These are phyloP conservation scores for Diarsia mendica DNA, from an alignment of 2,888 invertebrate genomes.

Conservation along the genomic window DNA sequence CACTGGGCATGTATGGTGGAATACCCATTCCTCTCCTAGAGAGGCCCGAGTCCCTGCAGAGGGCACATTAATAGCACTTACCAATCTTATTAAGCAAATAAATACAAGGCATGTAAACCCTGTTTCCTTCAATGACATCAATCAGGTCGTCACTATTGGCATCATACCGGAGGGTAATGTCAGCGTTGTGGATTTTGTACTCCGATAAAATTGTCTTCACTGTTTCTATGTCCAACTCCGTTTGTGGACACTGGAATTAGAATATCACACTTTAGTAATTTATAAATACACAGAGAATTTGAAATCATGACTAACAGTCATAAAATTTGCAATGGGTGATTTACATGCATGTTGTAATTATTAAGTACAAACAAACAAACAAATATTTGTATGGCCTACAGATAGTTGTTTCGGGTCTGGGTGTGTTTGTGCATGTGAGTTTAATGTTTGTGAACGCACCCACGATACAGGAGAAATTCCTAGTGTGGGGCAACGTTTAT, in stretches of 20 bases:
- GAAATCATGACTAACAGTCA: not conserved
- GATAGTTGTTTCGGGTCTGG: too few species aligned
- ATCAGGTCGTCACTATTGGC: constrained; percentile 99
- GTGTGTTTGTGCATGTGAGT: too few species aligned
- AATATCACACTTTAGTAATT: not conserved
- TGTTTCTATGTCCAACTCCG: constrained; percentile 97
- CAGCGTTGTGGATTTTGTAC: constrained; percentile 99
- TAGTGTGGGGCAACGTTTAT: too few species aligned
- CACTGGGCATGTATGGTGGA: too few species aligned
- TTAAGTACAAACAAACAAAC: too few species aligned
- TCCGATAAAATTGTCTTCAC: constrained; percentile 99
- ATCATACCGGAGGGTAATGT: constrained; percentile 98
- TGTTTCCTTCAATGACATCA: constrained; percentile 99
- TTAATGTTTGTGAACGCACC: too few species aligned
- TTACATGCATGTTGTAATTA: too few species aligned
- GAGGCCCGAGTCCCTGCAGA: too few species aligned
- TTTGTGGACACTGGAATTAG: constrained; percentile 93
- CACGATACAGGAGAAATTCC: too few species aligned
- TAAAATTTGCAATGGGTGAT: not conserved
- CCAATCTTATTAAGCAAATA: constrained; percentile 99
- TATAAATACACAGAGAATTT: not conserved
- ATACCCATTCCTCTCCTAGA: too few species aligned
- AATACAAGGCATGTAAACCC: constrained; percentile 99
- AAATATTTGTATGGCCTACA: too few species aligned
- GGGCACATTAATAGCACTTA: constrained; percentile 70